Evolutionary conservation across 2,797 vertebrate genomes (phyloP).

Genomic region (Gallirallus australis): DNA sequence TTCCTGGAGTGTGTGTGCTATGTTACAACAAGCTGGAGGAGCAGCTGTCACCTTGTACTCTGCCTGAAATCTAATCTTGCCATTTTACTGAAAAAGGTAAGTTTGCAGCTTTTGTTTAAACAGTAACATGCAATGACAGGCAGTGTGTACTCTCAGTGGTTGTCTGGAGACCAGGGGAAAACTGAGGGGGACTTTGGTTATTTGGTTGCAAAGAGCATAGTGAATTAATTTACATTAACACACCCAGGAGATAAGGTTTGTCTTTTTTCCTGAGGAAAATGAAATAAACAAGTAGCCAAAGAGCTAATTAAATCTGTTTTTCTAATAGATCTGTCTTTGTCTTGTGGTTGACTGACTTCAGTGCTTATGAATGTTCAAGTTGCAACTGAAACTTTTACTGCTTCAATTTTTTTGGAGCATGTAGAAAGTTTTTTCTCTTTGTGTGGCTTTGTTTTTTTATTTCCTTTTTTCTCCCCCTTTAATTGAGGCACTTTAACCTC

Average conservation of each 20-base stretch:
- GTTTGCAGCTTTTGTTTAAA: conserved; percentile 1
- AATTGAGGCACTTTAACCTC: background rate
- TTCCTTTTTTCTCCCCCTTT: background rate
- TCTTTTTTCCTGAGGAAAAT: background rate
- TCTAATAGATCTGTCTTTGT: background rate
- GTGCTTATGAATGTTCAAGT: background rate
- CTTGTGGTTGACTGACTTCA: background rate
- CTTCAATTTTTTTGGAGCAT: background rate
- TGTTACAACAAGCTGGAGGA: background rate
- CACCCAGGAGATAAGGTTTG: background rate
- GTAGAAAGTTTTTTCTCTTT: background rate
- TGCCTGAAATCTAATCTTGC: background rate
- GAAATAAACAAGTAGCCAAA: background rate
- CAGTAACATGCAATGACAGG: background rate
- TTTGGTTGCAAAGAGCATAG: background rate
- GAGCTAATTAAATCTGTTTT: background rate
- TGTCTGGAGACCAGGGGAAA: background rate
- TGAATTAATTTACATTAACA: background rate
- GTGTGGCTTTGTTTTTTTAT: background rate
- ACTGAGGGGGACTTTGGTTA: background rate
- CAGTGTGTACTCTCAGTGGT: background rate
- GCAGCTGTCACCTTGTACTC: background rate
- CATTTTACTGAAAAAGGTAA: background rate
- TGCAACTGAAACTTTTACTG: background rate
- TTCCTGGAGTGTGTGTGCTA: background rate